A percentile compares a stretch with the other conserved stretches of the same genome.
Conservation (phyloP, 2,888 invertebrate species). For the Allophyes oxyacanthae region DNA sequence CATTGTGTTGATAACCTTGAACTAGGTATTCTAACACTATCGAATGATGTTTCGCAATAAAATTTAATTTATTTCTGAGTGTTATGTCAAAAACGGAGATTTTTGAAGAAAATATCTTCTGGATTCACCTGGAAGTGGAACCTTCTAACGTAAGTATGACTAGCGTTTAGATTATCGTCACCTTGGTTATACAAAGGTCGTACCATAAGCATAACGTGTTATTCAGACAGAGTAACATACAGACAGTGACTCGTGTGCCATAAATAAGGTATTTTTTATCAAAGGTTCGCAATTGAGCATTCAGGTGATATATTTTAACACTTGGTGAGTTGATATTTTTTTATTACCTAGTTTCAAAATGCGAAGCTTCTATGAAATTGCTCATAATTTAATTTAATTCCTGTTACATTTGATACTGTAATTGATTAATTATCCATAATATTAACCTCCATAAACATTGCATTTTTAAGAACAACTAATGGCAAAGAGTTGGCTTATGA, state of each 20-base stretch:
- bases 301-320: too few relatives aligned
- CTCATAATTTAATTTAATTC: too few relatives aligned
- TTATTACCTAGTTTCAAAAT: too few relatives aligned
- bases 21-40: slow-evolving; percentile 19
- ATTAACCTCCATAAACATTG: too few relatives aligned
- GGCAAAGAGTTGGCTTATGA: too few relatives aligned
- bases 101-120: slow-evolving; percentile 8
- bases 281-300: slow-evolving; percentile 4
- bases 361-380: too few relatives aligned
- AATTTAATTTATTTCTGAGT: slow-evolving; percentile 1
- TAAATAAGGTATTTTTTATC: background rate
- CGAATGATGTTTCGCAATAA: slow-evolving; percentile 11
- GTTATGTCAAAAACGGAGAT: background rate
- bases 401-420: too few relatives aligned
- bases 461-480: too few relatives aligned
- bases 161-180: slow-evolving; percentile 26
- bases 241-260: slow-evolving; percentile 1
- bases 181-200: slow-evolving; percentile 44
- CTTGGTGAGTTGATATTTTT: too few relatives aligned
- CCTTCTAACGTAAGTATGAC: slow-evolving; percentile 37
- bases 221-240: slow-evolving; percentile 4
- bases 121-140: slow-evolving; percentile 11
- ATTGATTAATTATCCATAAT: too few relatives aligned
- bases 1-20: slow-evolving; percentile 40
- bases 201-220: slow-evolving; percentile 20